A percentile compares a stretch with the other conserved stretches of the same genome.
phyloP scores from a whole-genome alignment of 2,888 invertebrate genomes.

The Stenchaetothrips biformis region DNA sequence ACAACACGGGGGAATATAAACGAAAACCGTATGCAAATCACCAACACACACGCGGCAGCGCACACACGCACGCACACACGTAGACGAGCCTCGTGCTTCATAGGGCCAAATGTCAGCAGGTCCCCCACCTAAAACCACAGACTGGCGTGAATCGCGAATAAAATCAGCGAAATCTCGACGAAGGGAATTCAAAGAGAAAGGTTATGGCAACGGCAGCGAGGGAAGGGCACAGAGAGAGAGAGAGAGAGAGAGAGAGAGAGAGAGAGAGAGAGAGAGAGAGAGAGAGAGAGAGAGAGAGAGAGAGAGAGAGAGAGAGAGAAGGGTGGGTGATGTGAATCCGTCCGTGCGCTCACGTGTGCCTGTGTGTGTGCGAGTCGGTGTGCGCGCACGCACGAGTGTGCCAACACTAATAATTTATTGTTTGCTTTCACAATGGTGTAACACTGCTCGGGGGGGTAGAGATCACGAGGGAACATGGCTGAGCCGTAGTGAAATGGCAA shows the following conservation, averaged over 20 bases:
- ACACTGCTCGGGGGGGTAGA: background rate
- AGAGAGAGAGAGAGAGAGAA: background rate
- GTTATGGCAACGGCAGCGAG: background rate
- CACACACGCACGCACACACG: background rate
- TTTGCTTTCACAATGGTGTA: conserved; percentile 23
- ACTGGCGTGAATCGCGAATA: conserved; percentile 4
- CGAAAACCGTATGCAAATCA: background rate
- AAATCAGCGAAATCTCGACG: conserved; percentile 19
- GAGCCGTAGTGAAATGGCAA: background rate
- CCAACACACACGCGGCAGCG: background rate
- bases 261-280: background rate
- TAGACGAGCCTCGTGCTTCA: background rate
- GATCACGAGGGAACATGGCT: background rate
- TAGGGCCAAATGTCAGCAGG: background rate
- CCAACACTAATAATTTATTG: conserved; percentile 15
- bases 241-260: background rate
- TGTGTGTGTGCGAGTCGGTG: background rate
- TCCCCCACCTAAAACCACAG: background rate
- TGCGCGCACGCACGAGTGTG: background rate
- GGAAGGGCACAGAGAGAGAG: background rate
- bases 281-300: background rate
- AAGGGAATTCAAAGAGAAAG: conserved; percentile 18
- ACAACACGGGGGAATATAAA: background rate
- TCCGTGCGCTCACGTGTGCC: background rate
- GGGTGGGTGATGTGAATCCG: background rate